These are phyloP conservation scores for Tokudaia tokunoshimensis DNA, from an alignment of 2,797 vertebrate species.

Conservation along the genomic window DNA sequence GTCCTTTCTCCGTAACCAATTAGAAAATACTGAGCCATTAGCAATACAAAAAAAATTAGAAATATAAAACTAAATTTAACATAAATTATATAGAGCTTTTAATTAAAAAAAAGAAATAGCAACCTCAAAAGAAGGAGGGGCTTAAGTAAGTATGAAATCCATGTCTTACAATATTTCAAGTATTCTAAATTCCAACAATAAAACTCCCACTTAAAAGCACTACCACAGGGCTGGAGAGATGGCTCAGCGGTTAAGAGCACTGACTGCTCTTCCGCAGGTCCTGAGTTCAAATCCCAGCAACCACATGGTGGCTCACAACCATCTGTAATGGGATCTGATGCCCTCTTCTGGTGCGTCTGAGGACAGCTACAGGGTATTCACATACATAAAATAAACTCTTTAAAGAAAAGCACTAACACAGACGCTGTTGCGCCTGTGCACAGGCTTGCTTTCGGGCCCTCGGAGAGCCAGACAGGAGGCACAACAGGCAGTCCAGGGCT, in stretches of 20 bases:
- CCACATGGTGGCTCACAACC: no score
- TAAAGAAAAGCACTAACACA: not conserved
- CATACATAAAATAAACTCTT: no score
- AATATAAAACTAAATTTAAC: conserved; percentile 19
- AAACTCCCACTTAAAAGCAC: not conserved
- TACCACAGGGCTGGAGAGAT: no score
- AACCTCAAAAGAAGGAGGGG: not conserved
- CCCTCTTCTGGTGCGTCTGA: no score
- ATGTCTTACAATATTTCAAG: conserved; percentile 16
- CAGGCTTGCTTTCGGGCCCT: fast-evolving
- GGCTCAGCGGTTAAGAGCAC: no score
- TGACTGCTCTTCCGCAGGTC: no score
- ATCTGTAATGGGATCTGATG: no score
- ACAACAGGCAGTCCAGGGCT: not conserved
- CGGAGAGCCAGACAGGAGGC: not conserved
- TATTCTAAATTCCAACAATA: conserved; percentile 18
- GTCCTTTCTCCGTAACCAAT: not conserved
- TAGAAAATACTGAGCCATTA: conserved; percentile 40
- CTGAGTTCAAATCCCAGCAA: no score
- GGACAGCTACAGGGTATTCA: no score
- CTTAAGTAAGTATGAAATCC: conserved; percentile 3
- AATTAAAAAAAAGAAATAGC: not conserved
- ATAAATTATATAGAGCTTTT: conserved; percentile 17
- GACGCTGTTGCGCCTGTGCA: fast-evolving
- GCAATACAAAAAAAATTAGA: not conserved